Evolutionary conservation across 2,113 vertebrate genomes (phyloP).

Genomic region (Bubo blakistoni): DNA sequence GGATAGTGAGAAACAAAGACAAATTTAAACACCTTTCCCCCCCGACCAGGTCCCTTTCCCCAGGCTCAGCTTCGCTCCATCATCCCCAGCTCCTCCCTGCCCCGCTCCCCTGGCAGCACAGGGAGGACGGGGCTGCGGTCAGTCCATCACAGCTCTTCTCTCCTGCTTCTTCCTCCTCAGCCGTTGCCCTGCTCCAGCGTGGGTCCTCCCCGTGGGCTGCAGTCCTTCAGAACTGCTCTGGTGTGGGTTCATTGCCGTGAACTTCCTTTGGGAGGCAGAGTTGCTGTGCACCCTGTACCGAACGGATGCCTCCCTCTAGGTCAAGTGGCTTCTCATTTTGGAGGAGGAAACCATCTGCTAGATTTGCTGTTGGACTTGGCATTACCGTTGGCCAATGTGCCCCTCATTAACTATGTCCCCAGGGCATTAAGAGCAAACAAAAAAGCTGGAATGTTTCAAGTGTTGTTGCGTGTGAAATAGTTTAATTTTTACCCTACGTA

Average conservation of each 20-base stretch:
- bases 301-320: background rate
- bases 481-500: background rate
- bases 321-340: background rate
- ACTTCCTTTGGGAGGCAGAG: background rate
- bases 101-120: accelerated
- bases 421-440: background rate
- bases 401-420: background rate
- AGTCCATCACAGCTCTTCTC: background rate
- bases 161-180: background rate
- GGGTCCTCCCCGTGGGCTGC: background rate
- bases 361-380: background rate
- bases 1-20: background rate
- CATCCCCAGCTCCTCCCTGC: background rate
- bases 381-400: background rate
- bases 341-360: background rate
- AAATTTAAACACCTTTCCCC: background rate
- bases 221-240: background rate
- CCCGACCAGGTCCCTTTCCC: background rate
- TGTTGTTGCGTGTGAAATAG: background rate
- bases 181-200: background rate
- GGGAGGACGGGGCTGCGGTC: background rate
- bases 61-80: background rate
- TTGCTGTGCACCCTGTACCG: background rate
- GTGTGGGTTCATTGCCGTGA: accelerated
- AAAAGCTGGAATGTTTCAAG: background rate